Conservation (phyloP, 2,888 invertebrate species). For the Diarsia rubi region DNA sequence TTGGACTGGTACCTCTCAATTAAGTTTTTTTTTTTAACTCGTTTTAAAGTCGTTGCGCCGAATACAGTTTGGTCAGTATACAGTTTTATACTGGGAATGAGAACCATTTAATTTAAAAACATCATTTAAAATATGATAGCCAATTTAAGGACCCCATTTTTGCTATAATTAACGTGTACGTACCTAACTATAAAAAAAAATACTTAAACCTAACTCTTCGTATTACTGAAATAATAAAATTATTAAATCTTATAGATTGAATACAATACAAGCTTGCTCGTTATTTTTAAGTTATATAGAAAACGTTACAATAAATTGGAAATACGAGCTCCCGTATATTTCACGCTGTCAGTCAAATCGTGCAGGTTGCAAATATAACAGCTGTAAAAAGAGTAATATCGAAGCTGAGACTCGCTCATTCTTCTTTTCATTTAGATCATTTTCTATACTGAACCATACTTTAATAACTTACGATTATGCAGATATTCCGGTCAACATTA, state of each 20-base stretch:
- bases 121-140: background rate
- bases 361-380: background rate
- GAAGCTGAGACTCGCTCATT: background rate
- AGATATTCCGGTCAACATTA: background rate
- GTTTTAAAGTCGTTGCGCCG: background rate
- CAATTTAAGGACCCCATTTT: background rate
- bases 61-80: background rate
- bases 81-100: background rate
- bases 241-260: background rate
- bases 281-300: constrained; percentile 6
- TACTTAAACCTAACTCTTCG: too few species aligned
- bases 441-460: background rate
- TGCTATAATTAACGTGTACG: background rate
- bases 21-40: background rate
- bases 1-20: background rate
- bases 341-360: background rate
- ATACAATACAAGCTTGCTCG: constrained; percentile 12
- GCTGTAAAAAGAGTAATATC: background rate
- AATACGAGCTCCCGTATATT: constrained; percentile 3
- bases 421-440: background rate
- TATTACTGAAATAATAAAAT: background rate
- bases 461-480: background rate
- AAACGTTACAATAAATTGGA: constrained; percentile 11
- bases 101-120: background rate
- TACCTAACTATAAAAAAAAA: too few species aligned